A percentile compares a stretch with the other conserved stretches of the same genome.
Evolutionary conservation across 2,888 invertebrate genomes (phyloP).

Genomic region (Agrochola macilenta): DNA sequence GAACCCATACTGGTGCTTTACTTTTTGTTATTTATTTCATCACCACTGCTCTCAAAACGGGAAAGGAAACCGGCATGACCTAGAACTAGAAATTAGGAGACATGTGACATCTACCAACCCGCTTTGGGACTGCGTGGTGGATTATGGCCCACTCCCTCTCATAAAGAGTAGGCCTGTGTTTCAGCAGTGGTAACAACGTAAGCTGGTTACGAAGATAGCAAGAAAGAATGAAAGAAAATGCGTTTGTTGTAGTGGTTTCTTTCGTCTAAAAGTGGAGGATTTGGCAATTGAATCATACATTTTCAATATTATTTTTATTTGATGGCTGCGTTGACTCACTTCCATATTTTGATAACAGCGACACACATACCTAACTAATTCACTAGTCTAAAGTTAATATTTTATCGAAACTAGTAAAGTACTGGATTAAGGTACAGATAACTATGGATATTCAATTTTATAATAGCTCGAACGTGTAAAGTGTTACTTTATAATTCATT

Average conservation of each 20-base stretch:
- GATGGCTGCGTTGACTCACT: constrained; percentile 27
- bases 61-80: neutral
- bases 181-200: neutral
- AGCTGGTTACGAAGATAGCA: neutral
- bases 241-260: neutral
- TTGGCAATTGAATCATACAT: neutral
- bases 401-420: constrained; percentile 18
- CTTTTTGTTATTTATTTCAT: neutral
- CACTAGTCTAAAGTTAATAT: neutral
- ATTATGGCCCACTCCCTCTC: neutral
- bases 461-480: neutral
- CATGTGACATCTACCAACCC: neutral
- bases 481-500: neutral
- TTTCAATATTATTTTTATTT: constrained; percentile 5
- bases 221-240: neutral
- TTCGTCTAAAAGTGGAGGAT: neutral
- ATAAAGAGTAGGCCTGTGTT: neutral
- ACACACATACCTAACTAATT: constrained; percentile 22
- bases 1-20: neutral
- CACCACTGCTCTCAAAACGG: neutral
- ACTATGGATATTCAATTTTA: neutral
- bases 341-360: constrained; percentile 28
- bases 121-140: neutral
- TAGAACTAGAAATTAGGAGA: neutral
- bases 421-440: constrained; percentile 30